Evolutionary conservation across 2,888 invertebrate genomes (phyloP).

Genomic region (Drosophila maculinotata): DNA sequence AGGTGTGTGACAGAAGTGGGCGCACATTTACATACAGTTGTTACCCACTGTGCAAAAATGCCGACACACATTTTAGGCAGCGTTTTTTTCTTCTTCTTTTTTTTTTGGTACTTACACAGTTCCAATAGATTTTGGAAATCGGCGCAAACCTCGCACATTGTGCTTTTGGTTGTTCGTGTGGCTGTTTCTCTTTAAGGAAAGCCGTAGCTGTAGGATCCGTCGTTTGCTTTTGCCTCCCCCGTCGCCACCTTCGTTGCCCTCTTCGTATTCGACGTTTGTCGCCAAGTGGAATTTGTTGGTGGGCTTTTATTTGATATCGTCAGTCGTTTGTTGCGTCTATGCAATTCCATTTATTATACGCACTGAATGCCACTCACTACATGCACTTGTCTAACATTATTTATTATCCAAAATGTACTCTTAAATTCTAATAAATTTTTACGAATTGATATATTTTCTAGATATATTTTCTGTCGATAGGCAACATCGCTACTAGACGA

Average conservation of each 20-base stretch:
- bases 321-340: constrained; percentile 49
- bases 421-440: constrained; percentile 65
- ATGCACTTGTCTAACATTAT: constrained; percentile 66
- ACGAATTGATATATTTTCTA: constrained; percentile 66
- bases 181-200: constrained; percentile 36
- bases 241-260: too few relatives aligned
- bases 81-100: constrained; percentile 1
- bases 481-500: constrained; percentile 61
- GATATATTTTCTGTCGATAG: constrained; percentile 66
- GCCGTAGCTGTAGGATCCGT: constrained; percentile 59
- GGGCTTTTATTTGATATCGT: constrained; percentile 62
- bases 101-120: constrained; percentile 88
- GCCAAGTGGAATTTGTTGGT: constrained; percentile 63
- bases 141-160: constrained; percentile 97
- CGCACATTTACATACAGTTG: constrained; percentile 40
- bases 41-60: constrained; percentile 49
- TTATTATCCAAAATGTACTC: constrained; percentile 58
- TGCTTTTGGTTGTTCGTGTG: too few relatives aligned
- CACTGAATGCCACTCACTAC: constrained; percentile 52
- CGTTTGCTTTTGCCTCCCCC: constrained; percentile 51
- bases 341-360: constrained; percentile 76
- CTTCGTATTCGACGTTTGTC: constrained; percentile 56
- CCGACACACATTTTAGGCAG: constrained; percentile 40
- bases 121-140: constrained; percentile 96
- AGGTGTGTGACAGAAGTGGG: constrained; percentile 12